Evolutionary conservation across 2,797 vertebrate species (phyloP), one percentile per base, ranked within the genome.

Genomic region (Vespertilio murinus): DNA sequence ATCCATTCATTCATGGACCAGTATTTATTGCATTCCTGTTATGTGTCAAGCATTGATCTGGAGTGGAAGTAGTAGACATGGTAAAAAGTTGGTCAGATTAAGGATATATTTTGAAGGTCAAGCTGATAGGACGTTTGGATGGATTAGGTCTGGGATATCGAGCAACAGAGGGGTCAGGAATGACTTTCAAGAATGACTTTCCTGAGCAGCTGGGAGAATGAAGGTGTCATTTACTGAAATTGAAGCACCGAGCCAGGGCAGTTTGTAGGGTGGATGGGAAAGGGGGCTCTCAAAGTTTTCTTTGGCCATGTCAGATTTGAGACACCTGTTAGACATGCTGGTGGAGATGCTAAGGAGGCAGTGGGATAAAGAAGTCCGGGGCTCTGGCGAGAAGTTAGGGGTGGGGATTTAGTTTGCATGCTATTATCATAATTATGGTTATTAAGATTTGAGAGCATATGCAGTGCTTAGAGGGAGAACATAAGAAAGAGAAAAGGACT

Each of bases 151-250:
- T 87, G 23, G 45, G 61, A 13, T 78, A 20, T 28, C 86, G 45
- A 69, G 16, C 14, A 45, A n/a, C 20, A 54, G 52, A 54, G 52
- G 22, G 52, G 52, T 54, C 52, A 54, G 23, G 52, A 77, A 35
- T 30, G 69, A 75, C 40, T 84, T 86, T 78, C 54, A 90, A 6
- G 30, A n/a, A n/a, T n/a, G n/a, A n/a, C n/a, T 52, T 56, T 13
- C 47, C 13, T 16, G 20, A 82, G 7, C 49, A 82, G 13, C 30
- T 73, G 8, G 12, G 30, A 84, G 9, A 64, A 70, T n/a, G 67
- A 71, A 73, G 73, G 25, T 40, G 54, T 7, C 45, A 49, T 45
- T 91, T 81, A n/a, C 14, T 85, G 30, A 87, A 75, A 56, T 28
- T 2, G 38, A 54, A 40, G 17, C 30, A 22, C 17, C 2, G 17